These are phyloP conservation scores for Pseudanteris insignis DNA, from an alignment of 2,888 invertebrate genomes.

Conservation along the genomic window DNA sequence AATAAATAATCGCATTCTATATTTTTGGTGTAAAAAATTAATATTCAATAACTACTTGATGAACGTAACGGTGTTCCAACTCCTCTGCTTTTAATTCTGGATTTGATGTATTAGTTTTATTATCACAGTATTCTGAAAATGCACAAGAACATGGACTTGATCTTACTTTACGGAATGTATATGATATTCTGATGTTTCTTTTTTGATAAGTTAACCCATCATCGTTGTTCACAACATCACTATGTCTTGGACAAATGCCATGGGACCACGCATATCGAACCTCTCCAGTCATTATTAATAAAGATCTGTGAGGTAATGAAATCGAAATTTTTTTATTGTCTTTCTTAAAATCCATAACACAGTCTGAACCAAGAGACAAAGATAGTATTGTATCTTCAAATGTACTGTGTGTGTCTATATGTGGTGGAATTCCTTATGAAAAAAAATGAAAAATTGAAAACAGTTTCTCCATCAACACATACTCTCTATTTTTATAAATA, in stretches of 20 bases:
- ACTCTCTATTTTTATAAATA: too few relatives aligned
- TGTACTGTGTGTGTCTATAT: slow-evolving; percentile 94
- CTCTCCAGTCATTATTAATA: slow-evolving; percentile 83
- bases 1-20: too few relatives aligned
- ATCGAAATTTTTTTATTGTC: slow-evolving; percentile 72
- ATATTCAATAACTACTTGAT: slow-evolving; percentile 68
- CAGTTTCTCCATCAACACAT: background rate
- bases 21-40: too few relatives aligned
- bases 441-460: slow-evolving; percentile 47
- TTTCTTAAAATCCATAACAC: slow-evolving; percentile 90
- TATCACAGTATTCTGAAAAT: slow-evolving; percentile 77
- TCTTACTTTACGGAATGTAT: slow-evolving; percentile 82
- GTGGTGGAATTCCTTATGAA: slow-evolving; percentile 95
- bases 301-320: slow-evolving; percentile 75
- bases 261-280: slow-evolving; percentile 87
- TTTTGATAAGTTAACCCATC: slow-evolving; percentile 70
- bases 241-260: slow-evolving; percentile 85
- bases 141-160: slow-evolving; percentile 73
- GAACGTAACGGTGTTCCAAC: slow-evolving; percentile 81
- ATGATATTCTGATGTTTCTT: slow-evolving; percentile 77
- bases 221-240: slow-evolving; percentile 75
- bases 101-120: slow-evolving; percentile 51
- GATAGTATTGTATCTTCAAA: slow-evolving; percentile 90
- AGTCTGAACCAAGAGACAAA: slow-evolving; percentile 82
- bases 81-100: slow-evolving; percentile 70